Percentiles rank a stretch among this genome's conserved stretches.
phyloP scores from a whole-genome alignment of 2,888 invertebrate genomes.

The Dorcus hopei region DNA sequence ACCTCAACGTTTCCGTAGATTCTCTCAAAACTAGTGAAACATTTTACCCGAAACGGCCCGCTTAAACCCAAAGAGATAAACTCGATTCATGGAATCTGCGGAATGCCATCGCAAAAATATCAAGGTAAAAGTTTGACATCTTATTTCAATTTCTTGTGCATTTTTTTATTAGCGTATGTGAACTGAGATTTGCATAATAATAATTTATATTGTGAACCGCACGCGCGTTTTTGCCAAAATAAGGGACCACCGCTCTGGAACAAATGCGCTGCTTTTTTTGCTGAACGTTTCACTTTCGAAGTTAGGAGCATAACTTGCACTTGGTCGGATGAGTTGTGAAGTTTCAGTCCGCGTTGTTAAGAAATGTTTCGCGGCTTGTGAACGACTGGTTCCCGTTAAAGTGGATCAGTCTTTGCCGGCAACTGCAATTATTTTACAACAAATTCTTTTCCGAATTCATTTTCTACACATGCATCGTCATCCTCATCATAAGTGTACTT shows the following conservation, averaged over 20 bases:
- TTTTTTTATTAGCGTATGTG: not conserved
- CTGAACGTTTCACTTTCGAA: not conserved
- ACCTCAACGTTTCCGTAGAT: constrained; percentile 21
- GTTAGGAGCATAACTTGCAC: not conserved
- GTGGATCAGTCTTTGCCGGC: not conserved
- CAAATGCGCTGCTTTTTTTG: not conserved
- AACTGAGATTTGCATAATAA: not conserved
- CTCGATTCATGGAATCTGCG: constrained; percentile 32
- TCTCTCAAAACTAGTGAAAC: constrained; percentile 17
- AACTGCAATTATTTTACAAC: constrained; percentile 3
- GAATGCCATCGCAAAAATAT: constrained; percentile 30
- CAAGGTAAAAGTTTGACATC: constrained; percentile 29
- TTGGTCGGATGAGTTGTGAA: not conserved
- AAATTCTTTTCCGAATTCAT: not conserved
- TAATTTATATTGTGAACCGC: not conserved
- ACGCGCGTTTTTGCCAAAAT: no score
- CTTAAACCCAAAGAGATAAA: constrained; percentile 15
- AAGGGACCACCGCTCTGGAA: no score
- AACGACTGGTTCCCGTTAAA: constrained; percentile 9
- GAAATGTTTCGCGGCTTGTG: constrained; percentile 15
- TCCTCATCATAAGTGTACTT: no score
- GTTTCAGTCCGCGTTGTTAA: constrained; percentile 1
- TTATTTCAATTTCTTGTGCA: not conserved
- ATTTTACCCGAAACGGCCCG: constrained; percentile 22
- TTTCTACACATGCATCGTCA: no score